Base-by-base conservation (phyloP, 2,797 vertebrate species). In the Sternotherus odoratus region DNA sequence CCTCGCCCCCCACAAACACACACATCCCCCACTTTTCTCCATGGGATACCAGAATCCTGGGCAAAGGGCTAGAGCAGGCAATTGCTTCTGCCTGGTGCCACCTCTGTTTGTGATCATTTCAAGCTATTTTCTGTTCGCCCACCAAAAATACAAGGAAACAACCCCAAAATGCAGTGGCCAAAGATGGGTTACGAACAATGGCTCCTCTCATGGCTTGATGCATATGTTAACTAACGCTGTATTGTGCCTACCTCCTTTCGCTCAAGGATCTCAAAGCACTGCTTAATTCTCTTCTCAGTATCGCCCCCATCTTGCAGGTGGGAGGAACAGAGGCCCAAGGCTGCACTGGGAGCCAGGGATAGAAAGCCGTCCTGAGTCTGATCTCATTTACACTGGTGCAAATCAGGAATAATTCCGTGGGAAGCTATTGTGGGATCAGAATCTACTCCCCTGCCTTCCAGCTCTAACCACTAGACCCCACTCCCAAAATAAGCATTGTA, bases 1-100 rank as follows among this genome's bases (percentile, higher is more conserved):
- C 21, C 0, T 0, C 1, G 57, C 56, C 54, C 46, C 78, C 43
- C 2, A 43, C 23, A 33, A 4, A 21, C 15, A 4, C 12, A 0
- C 54, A 1, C 15, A 11, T 6, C n/a, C 43, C 10, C 11, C 3
- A 43, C 17, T 53, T 66, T n/a, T 50, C 36, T 85, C n/a, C n/a
- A 13, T 33, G 43, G 33, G 39, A 72, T 79, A 23, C 53, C 46
- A 5, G 48, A 51, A 63, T 54, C 66, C 56, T 85, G 80, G 36
- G 36, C 82, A 72, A 86, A 53, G 54, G 24, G 81, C 89, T 83
- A 51, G 50, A 82, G 30, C 75, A 21, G 66, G 30, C 30, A 80
- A 16, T 11, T 84, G 24, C 46, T 69, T 49, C 50, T 51, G 60
- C 88, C 5, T 0, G 54, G 50, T 33, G 50, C 5, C 46, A 48